Percentiles rank a stretch among this genome's conserved stretches.
Conservation (phyloP, 2,113 vertebrate genomes). For the Nesospiza acunhae region DNA sequence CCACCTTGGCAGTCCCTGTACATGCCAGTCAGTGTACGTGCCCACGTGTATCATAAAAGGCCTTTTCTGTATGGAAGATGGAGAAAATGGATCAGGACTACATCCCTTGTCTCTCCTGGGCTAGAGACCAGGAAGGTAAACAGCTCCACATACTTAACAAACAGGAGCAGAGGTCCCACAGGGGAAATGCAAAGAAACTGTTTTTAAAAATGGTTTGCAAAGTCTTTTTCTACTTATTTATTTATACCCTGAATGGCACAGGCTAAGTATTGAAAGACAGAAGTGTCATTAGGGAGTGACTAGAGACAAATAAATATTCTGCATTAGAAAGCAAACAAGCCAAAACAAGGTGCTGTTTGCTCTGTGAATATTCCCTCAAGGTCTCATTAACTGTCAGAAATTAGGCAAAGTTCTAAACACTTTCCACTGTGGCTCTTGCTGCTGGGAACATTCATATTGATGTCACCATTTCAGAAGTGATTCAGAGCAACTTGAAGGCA, state of each 20-base stretch:
- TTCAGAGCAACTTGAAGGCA: conserved; percentile 1
- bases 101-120: neutral
- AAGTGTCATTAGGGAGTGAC: neutral
- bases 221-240: neutral
- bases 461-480: conserved; percentile 22
- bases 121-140: neutral
- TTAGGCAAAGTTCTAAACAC: conserved; percentile 1
- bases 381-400: conserved; percentile 55
- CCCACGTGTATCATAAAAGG: neutral
- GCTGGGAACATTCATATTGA: conserved; percentile 1
- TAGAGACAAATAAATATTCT: conserved; percentile 29
- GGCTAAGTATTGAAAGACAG: neutral
- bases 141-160: neutral
- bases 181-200: neutral
- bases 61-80: neutral
- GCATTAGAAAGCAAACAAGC: conserved; percentile 11
- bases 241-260: neutral
- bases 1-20: rapidly evolving
- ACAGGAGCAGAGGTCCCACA: neutral
- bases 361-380: conserved; percentile 26
- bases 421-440: neutral
- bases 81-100: neutral
- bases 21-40: rapidly evolving
- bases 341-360: conserved; percentile 18
- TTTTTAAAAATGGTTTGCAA: neutral